Base-by-base conservation (phyloP, 2,113 vertebrate genomes). In the Peromyscus leucopus region DNA sequence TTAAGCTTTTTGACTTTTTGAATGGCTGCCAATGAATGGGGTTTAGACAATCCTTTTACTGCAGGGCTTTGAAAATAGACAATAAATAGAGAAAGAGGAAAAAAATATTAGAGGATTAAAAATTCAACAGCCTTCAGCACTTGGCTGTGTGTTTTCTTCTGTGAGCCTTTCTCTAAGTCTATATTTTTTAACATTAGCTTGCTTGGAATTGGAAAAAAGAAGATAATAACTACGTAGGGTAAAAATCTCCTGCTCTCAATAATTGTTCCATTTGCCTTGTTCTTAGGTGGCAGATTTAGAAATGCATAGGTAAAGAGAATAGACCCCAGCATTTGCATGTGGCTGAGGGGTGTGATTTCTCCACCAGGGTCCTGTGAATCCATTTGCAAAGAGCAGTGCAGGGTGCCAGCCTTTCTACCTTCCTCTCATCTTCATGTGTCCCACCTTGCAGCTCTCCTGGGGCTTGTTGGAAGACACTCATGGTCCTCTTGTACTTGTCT, bases 81-180 rank as follows among this genome's bases (percentile, higher is more conserved):
- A 83, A 94, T 91, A 97, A 89, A 92, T 78, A 96, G 39, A 86
- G 76, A 96, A 88, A 11, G 42, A 31, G 33, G 31, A 88, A 57
- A 69, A 84, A 93, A 95, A 65, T 59, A 65, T 87, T 93, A 51
- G 7, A 33, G 48, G 89, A 96, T 96, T 97, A 96, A 97, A 93
- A 95, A 92, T 95, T 95, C 48, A 94, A 96, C 88, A 96, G 80
- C 76, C 31, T 71, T 96, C 55, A 85, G 85, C n/a, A 96, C 2
- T 46, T 96, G 88, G 65, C 65, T 91, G 71, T 94, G 91, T 15
- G 74, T 89, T 92, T 72, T 46, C 79, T 75, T 89, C 57, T 59
- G 26, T 42, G 80, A 69, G 39, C 1, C 67, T 82, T 94, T 28
- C 42, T 92, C 55, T 71, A 93, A 57, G 80, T 79, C 51, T 65